Evolutionary conservation across 2,113 vertebrate species (phyloP), one percentile per base, ranked within the genome.

Genomic region (Pimephales promelas): DNA sequence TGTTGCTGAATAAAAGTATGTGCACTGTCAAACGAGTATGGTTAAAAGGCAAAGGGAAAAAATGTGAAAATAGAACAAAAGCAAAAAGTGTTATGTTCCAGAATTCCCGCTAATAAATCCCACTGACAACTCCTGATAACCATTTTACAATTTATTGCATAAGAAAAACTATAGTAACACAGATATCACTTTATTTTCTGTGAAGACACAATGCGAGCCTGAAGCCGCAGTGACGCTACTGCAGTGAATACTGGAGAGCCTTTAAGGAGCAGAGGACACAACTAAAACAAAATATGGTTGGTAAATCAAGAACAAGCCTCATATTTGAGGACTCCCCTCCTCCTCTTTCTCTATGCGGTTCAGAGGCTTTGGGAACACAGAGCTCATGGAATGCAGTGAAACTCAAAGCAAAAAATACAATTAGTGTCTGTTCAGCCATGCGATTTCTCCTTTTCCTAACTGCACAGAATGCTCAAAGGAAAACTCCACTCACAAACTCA

Each of bases 221-320:
- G 49, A 54, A 31, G 20, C 10, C 14, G 11, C 31, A 36, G 31
- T 34, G 10, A 2, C 1, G 16, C 57, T 62, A 22, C 24, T 49
- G 59, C 31, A 16, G 40, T 54, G 14, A 70, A 11, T 57, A 81
- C 64, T 54, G 87, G 34, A 85, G 87, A 85, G 82, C 79, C 82
- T 81, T 62, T 81, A 87, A 87, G 86, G 90, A 90, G 86, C 70
- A 47, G 82, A 88, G 87, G 89, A 90, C 85, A 85, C 83, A 87
- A 87, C 91, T 86, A 90, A 92, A 88, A 88, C 34, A 73, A 88
- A 71, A 43, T 87, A 86, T 88, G 56, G 57, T 81, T 49, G 14
- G 1, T 74, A 89, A 90, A 89, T 89, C 81, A 88, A 87, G 66
- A 77, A 88, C 83, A 88, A 89, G 93, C 89, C 91, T 90, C 79